These are phyloP conservation scores for Nomada fabriciana DNA, from an alignment of 2,888 invertebrate genomes.

Conservation along the genomic window DNA sequence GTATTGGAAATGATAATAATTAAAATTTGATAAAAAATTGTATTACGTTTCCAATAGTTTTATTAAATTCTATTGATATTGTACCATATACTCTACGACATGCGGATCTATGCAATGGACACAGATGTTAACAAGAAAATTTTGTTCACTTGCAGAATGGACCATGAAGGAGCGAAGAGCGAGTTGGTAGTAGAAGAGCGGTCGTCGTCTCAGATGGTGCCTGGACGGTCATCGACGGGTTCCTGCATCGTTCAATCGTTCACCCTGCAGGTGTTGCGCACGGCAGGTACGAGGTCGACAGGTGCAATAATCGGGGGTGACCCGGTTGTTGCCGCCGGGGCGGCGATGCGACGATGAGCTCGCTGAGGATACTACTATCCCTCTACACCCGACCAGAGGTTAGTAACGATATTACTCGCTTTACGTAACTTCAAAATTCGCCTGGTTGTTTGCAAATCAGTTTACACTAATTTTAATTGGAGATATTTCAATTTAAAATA, in stretches of 20 bases:
- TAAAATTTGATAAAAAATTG: neutral
- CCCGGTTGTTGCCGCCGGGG: slow-evolving; percentile 76
- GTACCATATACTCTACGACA: too few species aligned
- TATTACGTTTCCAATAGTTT: too few species aligned
- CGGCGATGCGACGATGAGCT: slow-evolving; percentile 84
- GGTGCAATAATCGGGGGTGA: slow-evolving; percentile 74
- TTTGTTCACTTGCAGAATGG: slow-evolving; percentile 75
- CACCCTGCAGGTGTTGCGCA: slow-evolving; percentile 67
- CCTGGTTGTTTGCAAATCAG: neutral
- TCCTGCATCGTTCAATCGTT: slow-evolving; percentile 68
- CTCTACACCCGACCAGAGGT: slow-evolving; percentile 79
- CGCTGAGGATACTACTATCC: slow-evolving; percentile 78
- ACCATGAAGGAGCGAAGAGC: slow-evolving; percentile 73
- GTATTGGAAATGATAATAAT: neutral
- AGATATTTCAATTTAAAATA: neutral
- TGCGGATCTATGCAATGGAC: neutral
- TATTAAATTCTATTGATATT: too few species aligned
- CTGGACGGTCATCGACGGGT: slow-evolving; percentile 61
- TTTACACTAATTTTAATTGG: neutral
- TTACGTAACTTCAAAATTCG: neutral
- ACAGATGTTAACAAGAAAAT: neutral
- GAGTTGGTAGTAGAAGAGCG: slow-evolving; percentile 70
- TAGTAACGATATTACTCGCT: slow-evolving; percentile 35
- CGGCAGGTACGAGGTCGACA: slow-evolving; percentile 68
- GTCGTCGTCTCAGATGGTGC: slow-evolving; percentile 59